Evolutionary conservation across 2,797 vertebrate species (phyloP).

Genomic region (Poeciliopsis paucimaculata): DNA sequence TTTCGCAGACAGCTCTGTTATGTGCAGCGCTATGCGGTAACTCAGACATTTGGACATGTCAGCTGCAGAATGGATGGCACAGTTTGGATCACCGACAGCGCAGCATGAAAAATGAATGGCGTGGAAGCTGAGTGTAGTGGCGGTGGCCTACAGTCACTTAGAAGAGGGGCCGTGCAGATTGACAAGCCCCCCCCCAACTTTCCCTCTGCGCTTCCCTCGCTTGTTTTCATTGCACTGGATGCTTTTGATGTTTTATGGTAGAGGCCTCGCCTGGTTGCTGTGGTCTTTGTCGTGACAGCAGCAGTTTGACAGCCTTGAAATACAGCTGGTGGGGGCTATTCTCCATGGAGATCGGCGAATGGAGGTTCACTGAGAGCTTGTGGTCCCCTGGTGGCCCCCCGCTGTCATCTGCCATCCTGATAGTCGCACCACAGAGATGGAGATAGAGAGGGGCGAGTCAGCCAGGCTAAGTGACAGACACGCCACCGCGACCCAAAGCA

Average conservation of each 20-base stretch:
- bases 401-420: slow-evolving; percentile 70
- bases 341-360: slow-evolving; percentile 68
- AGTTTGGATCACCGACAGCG: slow-evolving; percentile 41
- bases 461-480: slow-evolving; percentile 60
- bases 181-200: slow-evolving; percentile 62
- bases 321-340: slow-evolving; percentile 60
- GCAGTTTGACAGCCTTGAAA: slow-evolving; percentile 66
- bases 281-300: slow-evolving; percentile 64
- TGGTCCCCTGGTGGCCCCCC: slow-evolving; percentile 48
- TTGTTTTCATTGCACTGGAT: slow-evolving; percentile 61
- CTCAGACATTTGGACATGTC: slow-evolving; percentile 58
- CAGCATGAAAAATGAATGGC: slow-evolving; percentile 55
- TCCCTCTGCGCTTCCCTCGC: slow-evolving; percentile 16
- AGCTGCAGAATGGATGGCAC: slow-evolving; percentile 61
- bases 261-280: slow-evolving; percentile 56
- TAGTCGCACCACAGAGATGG: slow-evolving; percentile 56
- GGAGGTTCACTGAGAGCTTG: slow-evolving; percentile 61
- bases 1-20: slow-evolving; percentile 40
- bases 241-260: slow-evolving; percentile 73
- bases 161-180: slow-evolving; percentile 60
- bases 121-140: slow-evolving; percentile 23
- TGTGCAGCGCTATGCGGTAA: slow-evolving; percentile 27
- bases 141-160: slow-evolving; percentile 47
- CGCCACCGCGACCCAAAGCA: slow-evolving; percentile 40
- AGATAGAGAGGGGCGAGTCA: slow-evolving; percentile 43